Evolutionary conservation across 2,888 invertebrate species (phyloP), one percentile per base, ranked within the genome.

Genomic region (Drosophila tripunctata): DNA sequence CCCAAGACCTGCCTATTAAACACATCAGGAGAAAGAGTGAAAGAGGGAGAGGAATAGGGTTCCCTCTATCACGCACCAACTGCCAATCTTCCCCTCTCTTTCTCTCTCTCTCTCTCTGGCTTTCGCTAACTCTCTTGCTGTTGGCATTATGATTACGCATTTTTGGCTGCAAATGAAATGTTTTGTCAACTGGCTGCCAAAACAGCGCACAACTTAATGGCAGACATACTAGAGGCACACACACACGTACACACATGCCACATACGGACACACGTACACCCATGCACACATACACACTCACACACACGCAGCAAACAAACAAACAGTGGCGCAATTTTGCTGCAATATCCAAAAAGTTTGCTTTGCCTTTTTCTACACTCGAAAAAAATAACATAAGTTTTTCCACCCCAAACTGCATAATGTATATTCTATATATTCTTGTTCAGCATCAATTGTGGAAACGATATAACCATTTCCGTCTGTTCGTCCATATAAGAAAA

Each of bases 131-230:
- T 40, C 10, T 12, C 21, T 38, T 14, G 36, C 31, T 27, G 8
- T 21, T 51, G n/a, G 54, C 56, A 62, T 80, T 81, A 81, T 71
- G 71, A 78, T 81, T 81, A 75, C 67, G 75, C 78, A 74, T 44
- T 75, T 78, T 74, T 82, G 77, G 57, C 63, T 75, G 75, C 52
- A 65, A 80, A 80, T 80, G 69, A 80, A 86, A 86, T 82, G 83
- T 81, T 85, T 81, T 79, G 83, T 86, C 86, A 82, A 75, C 85
- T 85, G 44, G 72, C 78, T 79, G 85, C 82, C 79, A 84, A 79
- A 79, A 82, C 79, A 78, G 75, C 66, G 65, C 60, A 83, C 82
- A 75, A 69, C 63, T 69, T 67, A 75, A 65, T 60, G 67, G 45
- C 60, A 64, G 36, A 31, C 69, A 31, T 33, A 33, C 48, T 30